These are phyloP conservation scores for Hucho hucho DNA, from an alignment of 2,113 vertebrate species.

Conservation along the genomic window DNA sequence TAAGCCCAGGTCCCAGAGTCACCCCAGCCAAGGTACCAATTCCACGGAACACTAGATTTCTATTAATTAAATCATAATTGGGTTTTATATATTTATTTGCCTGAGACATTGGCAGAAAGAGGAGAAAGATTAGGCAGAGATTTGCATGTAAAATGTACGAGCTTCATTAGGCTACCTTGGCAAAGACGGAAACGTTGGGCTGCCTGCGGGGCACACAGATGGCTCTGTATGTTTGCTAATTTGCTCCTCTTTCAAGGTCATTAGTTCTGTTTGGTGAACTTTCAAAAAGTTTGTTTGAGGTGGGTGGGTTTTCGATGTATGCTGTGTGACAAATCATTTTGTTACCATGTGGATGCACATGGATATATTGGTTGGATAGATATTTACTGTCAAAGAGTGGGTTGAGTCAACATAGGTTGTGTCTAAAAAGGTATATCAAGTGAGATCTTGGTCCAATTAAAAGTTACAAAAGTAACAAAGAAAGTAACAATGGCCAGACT, in stretches of 20 bases:
- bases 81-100: constrained; percentile 83
- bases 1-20: constrained; percentile 56
- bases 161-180: constrained; percentile 80
- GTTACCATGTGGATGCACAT: neutral
- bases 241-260: constrained; percentile 81
- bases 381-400: neutral
- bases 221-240: constrained; percentile 81
- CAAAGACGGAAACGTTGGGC: constrained; percentile 75
- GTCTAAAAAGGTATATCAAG: neutral
- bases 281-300: constrained; percentile 77
- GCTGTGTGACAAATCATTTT: constrained; percentile 62
- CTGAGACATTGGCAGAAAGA: constrained; percentile 70
- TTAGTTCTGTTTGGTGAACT: constrained; percentile 80
- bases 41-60: constrained; percentile 74
- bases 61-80: constrained; percentile 83
- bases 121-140: constrained; percentile 76
- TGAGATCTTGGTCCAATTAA: constrained; percentile 12
- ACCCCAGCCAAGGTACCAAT: constrained; percentile 69
- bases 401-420: neutral
- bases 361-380: neutral
- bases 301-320: constrained; percentile 66
- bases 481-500: neutral
- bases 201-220: constrained; percentile 80
- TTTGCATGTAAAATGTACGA: constrained; percentile 80
- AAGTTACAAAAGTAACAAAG: neutral